phyloP scores from a whole-genome alignment of 2,888 invertebrate genomes.

The Linnaemya vulpina region DNA sequence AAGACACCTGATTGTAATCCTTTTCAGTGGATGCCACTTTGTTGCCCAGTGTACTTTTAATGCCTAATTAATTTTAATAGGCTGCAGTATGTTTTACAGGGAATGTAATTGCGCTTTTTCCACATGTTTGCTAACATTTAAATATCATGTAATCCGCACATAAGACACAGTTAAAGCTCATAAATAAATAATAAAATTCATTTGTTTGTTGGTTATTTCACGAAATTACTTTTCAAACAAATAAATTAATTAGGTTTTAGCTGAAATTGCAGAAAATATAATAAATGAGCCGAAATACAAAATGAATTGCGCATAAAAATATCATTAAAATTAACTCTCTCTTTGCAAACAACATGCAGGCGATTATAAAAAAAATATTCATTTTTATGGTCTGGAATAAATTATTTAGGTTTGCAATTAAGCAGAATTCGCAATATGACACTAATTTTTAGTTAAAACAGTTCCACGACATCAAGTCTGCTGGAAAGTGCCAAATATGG shows the following conservation, averaged over 20 bases:
- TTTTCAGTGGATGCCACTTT: not conserved
- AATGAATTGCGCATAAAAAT: not conserved
- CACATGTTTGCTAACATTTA: constrained; percentile 7
- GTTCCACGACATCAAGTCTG: too few relatives aligned
- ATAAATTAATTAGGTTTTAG: constrained; percentile 11
- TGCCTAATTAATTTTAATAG: constrained; percentile 42
- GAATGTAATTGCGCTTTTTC: not conserved
- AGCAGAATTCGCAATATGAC: too few relatives aligned
- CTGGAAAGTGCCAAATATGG: too few relatives aligned
- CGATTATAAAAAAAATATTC: not conserved
- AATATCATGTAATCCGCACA: constrained; percentile 13
- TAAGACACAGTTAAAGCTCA: constrained; percentile 36
- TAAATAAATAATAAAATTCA: constrained; percentile 34
- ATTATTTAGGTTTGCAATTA: too few relatives aligned
- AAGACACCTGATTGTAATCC: too few relatives aligned
- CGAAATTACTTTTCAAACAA: not conserved
- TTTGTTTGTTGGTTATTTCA: constrained; percentile 17
- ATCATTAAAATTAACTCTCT: not conserved
- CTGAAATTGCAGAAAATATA: not conserved
- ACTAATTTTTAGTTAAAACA: too few relatives aligned
- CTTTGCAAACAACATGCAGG: too few relatives aligned
- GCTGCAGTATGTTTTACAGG: not conserved
- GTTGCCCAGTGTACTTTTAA: constrained; percentile 15
- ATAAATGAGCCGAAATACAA: not conserved
- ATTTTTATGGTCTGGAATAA: too few relatives aligned